phyloP scores from a whole-genome alignment of 2,888 invertebrate genomes.

The Unio pictorum region DNA sequence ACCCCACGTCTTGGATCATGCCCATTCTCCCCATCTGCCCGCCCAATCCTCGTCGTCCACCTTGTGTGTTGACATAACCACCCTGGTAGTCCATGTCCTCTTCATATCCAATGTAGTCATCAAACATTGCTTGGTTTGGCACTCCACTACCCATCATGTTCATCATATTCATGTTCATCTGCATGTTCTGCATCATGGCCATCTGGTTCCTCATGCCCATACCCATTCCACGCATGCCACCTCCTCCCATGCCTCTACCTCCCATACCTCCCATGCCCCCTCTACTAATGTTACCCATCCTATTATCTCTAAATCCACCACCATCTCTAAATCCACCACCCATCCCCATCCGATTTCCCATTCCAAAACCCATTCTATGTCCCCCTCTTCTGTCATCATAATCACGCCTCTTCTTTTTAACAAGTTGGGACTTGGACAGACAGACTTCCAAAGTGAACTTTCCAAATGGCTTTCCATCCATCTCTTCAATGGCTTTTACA shows the following conservation, averaged over 20 bases:
- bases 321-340: not conserved
- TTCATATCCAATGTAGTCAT: no score
- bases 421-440: constrained; percentile 17
- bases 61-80: no score
- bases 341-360: not conserved
- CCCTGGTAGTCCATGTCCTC: no score
- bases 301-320: not conserved
- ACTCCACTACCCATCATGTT: constrained; percentile 1
- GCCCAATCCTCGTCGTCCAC: no score
- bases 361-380: not conserved
- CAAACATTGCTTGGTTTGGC: no score
- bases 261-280: no score
- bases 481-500: constrained; percentile 18
- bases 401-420: constrained; percentile 16
- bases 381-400: not conserved
- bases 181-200: constrained; percentile 2
- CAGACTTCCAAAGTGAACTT: constrained; percentile 10
- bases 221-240: constrained; percentile 1
- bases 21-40: no score
- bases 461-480: constrained; percentile 17
- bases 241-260: no score
- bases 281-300: constrained; percentile 6
- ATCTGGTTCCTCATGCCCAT: not conserved
- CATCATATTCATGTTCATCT: constrained; percentile 5
- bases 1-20: no score